Evolutionary conservation across 1,140 invertebrate species (phyloP), one percentile per base, ranked within the genome.

Genomic region (Hylaeus anthracinus): DNA sequence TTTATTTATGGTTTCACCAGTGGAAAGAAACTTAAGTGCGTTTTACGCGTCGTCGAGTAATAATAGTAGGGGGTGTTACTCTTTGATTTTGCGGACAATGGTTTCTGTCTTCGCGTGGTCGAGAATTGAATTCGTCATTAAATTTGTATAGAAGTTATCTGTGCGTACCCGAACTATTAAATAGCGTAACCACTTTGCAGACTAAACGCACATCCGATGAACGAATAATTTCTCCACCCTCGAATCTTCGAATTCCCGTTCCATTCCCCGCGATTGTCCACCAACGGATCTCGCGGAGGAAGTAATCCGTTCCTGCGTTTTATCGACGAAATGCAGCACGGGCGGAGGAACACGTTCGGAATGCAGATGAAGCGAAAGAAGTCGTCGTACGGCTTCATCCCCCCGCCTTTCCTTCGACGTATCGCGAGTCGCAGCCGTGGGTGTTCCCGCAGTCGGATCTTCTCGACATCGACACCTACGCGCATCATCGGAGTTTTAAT

Each of bases 401-500:
- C 45, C 26, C 26, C 26, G 26, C 26, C 26, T 0, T 26, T 26
- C 26, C 26, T 26, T 26, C 26, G 14, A 15, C 45, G 48, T 45
- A 61, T 72, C 48, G 12, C 14, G 37, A 67, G 65, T 37, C 10
- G 67, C 45, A 63, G 45, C 45, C 60, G 43, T 51, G 73, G 74
- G 66, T 64, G 76, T 69, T 61, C 45, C 60, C 48, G 66, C 48
- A 48, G n/a, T 9, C 41, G 53, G 55, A 75, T 61, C 39, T 70
- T 81, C 73, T 81, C 72, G 72, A 79, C 64, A 82, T 86, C 83
- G 84, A 86, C 84, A 74, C 70, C 81, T 86, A 80, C 72, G 60
- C 82, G 72, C 83, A 55, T 79, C 76, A 86, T 84, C 78, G 87
- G 74, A 86, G 81, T 79, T 86, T 88, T 88, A 88, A 88, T 88